Evolutionary conservation across 2,888 invertebrate species (phyloP), one percentile per base, ranked within the genome.

Genomic region (Parthenolecanium corni): DNA sequence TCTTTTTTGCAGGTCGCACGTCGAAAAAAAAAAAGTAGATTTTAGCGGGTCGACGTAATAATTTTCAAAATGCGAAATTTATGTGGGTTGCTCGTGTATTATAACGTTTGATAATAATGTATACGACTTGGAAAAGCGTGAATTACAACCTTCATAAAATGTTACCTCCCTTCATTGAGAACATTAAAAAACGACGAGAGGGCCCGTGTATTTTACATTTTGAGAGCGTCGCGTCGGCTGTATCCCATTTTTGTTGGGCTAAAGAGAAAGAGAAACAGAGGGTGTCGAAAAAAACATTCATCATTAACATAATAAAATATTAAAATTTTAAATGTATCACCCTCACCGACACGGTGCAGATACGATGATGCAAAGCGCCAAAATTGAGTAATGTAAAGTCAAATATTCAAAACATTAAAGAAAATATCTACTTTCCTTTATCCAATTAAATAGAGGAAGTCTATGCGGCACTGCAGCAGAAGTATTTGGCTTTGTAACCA

Each of bases 301-400:
- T 56, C 56, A 56, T 56, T 56, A 56, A 56, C 56, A 56, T 56
- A 56, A 56, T 56, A 56, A 56, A 56, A 56, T 56, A 56, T 56
- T 56, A 56, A 56, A 56, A 56, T 42, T 56, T 56, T 56, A 56
- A 46, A 56, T 56, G 44, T 56, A 56, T 56, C 4, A 16, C 56
- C 21, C 4, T 18, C 4, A 46, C 9, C 16, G 46, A n/a, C n/a
- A 4, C 44, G 40, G 40, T 21, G 42, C 20, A 21, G 40, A 23
- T 38, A 53, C 38, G 31, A 36, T 16, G 9, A 14, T 16, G 25
- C 24, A 21, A 49, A 23, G 36, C 52, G 6, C 38, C 4, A 18
- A 23, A 38, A 21, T 20, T 3, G 47, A 47, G 20, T 3, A 36
- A 53, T 18, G 23, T 31, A 31, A 31, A 31, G 31, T 9, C 31